A percentile compares a stretch with the other conserved stretches of the same genome.
These are phyloP conservation scores for Illadopsis cleaveri DNA, from an alignment of 2,113 vertebrate species.

Conservation along the genomic window DNA sequence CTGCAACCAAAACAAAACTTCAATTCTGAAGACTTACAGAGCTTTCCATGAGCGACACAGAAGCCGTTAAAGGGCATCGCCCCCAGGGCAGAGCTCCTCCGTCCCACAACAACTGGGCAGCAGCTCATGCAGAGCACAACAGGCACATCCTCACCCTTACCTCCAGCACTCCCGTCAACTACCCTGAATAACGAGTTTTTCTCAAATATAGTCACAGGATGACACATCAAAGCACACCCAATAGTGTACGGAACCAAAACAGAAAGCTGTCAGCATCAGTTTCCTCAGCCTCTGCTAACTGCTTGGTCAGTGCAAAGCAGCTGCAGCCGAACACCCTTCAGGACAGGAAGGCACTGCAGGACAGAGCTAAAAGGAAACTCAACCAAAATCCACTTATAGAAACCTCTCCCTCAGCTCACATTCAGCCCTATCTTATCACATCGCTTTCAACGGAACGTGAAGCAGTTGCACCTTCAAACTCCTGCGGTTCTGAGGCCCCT, in stretches of 20 bases:
- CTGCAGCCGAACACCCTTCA: accelerated
- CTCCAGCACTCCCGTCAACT: not conserved
- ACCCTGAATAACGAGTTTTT: accelerated
- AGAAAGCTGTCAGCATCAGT: accelerated
- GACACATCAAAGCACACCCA: not conserved
- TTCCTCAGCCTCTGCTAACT: accelerated
- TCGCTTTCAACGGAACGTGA: accelerated
- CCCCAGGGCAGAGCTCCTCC: accelerated
- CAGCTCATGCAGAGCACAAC: not conserved
- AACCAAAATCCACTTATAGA: not conserved
- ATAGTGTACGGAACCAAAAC: accelerated
- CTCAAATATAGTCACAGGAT: accelerated
- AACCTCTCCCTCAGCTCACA: accelerated
- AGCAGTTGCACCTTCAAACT: accelerated
- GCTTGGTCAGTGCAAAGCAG: accelerated
- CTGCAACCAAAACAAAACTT: not conserved
- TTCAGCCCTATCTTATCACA: accelerated
- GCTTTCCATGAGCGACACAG: accelerated
- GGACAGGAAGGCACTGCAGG: accelerated
- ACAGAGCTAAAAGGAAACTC: accelerated
- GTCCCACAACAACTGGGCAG: accelerated
- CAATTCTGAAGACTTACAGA: not conserved
- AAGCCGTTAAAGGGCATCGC: not conserved
- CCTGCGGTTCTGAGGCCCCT: accelerated
- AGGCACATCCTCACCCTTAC: accelerated